A percentile compares a stretch with the other conserved stretches of the same genome.
Evolutionary conservation across 2,797 vertebrate genomes (phyloP).

Genomic region (Xenopus petersii): DNA sequence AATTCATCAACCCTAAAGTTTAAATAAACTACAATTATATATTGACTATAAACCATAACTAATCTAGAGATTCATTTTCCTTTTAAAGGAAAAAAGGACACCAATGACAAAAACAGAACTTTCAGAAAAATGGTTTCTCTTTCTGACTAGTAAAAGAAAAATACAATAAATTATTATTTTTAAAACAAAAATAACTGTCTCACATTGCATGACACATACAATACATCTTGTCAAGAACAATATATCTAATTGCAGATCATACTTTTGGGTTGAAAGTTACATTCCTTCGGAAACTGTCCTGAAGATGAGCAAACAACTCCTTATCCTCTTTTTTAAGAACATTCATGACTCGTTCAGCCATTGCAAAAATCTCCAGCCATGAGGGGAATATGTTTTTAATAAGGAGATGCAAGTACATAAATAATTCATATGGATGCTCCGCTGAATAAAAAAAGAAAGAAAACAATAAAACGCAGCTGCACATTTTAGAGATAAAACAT

Average conservation of each 20-base stretch:
- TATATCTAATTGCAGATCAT: neutral
- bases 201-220: too few relatives aligned
- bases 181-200: too few relatives aligned
- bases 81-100: too few relatives aligned
- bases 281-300: conserved; percentile 37
- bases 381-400: conserved; percentile 47
- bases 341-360: conserved; percentile 50
- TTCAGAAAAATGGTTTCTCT: too few relatives aligned
- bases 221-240: too few relatives aligned
- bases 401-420: conserved; percentile 53
- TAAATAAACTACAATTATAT: too few relatives aligned
- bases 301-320: conserved; percentile 48
- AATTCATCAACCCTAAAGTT: too few relatives aligned
- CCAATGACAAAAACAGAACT: too few relatives aligned
- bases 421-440: conserved; percentile 53
- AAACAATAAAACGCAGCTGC: neutral
- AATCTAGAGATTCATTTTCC: too few relatives aligned
- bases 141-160: too few relatives aligned
- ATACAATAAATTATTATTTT: too few relatives aligned
- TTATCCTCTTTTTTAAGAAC: conserved; percentile 47
- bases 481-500: neutral
- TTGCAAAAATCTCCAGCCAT: conserved; percentile 47
- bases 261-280: conserved; percentile 42
- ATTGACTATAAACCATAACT: too few relatives aligned
- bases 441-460: conserved; percentile 38